Conservation (phyloP, 2,888 invertebrate species). For the Lordiphosa andalusiaca region DNA sequence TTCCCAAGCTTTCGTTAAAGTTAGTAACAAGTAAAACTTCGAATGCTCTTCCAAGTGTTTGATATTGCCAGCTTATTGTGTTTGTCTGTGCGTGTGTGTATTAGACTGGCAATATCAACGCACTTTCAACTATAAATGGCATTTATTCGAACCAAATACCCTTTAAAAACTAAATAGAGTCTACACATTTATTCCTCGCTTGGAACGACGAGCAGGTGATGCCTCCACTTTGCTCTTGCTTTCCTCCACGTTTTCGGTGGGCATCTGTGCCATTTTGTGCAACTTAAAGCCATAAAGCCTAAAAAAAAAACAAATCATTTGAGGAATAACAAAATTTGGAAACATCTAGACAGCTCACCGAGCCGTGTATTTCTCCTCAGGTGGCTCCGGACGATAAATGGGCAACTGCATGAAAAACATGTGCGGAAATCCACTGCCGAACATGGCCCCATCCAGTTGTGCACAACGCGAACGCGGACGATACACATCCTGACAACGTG, state of each 20-base stretch:
- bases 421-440: conserved; percentile 57
- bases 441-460: conserved; percentile 55
- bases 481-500: conserved; percentile 49
- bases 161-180: background rate
- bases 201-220: background rate
- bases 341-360: conserved; percentile 34
- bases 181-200: background rate
- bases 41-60: conserved; percentile 1
- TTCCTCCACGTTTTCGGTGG: background rate
- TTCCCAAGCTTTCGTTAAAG: no score
- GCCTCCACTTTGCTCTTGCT: background rate
- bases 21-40: no score
- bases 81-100: background rate
- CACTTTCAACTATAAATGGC: conserved; percentile 9
- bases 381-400: conserved; percentile 31
- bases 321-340: background rate
- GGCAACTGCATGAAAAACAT: conserved; percentile 62
- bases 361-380: conserved; percentile 40
- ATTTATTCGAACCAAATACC: background rate
- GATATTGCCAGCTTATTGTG: conserved; percentile 18
- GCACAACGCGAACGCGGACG: conserved; percentile 23
- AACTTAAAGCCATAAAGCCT: conserved; percentile 53
- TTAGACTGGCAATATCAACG: conserved; percentile 24
- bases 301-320: background rate
- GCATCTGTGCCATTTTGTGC: conserved; percentile 38